These are phyloP conservation scores for Drosophila nigromelanica DNA, from an alignment of 1,140 invertebrate species.

Conservation along the genomic window DNA sequence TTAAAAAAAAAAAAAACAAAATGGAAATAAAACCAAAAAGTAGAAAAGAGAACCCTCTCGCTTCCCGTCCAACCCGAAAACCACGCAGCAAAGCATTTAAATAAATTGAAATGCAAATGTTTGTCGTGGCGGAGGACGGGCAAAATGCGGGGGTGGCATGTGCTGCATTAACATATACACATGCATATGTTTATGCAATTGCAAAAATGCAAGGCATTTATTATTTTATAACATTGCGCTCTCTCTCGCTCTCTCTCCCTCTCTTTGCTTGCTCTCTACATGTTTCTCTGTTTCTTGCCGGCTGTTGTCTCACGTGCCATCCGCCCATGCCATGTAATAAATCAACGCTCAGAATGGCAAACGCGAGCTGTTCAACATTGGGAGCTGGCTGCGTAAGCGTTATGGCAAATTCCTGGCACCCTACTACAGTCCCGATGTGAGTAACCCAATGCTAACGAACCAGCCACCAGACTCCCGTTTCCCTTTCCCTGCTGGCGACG, in stretches of 20 bases:
- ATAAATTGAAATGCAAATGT: conserved; percentile 82
- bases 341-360: conserved; percentile 87
- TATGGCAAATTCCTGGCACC: conserved; percentile 87
- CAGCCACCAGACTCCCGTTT: conserved; percentile 22
- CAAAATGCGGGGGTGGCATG: conserved; percentile 2
- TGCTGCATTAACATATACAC: conserved; percentile 78
- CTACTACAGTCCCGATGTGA: conserved; percentile 86
- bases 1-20: conserved; percentile 7
- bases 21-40: conserved; percentile 14
- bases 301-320: conserved; percentile 70
- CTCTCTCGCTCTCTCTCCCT: conserved; percentile 46
- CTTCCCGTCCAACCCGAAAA: conserved; percentile 26
- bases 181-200: conserved; percentile 82
- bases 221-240: conserved; percentile 73
- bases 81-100: conserved; percentile 73
- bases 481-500: not conserved
- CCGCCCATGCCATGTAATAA: conserved; percentile 70
- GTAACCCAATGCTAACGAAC: conserved; percentile 75
- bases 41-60: conserved; percentile 13
- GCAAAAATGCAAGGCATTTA: conserved; percentile 81
- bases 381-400: conserved; percentile 86
- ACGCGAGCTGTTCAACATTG: conserved; percentile 86
- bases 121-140: conserved; percentile 34
- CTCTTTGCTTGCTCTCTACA: conserved; percentile 36
- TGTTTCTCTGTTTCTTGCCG: conserved; percentile 24